phyloP scores from a whole-genome alignment of 1,140 invertebrate genomes.

The Cepaea nemoralis region DNA sequence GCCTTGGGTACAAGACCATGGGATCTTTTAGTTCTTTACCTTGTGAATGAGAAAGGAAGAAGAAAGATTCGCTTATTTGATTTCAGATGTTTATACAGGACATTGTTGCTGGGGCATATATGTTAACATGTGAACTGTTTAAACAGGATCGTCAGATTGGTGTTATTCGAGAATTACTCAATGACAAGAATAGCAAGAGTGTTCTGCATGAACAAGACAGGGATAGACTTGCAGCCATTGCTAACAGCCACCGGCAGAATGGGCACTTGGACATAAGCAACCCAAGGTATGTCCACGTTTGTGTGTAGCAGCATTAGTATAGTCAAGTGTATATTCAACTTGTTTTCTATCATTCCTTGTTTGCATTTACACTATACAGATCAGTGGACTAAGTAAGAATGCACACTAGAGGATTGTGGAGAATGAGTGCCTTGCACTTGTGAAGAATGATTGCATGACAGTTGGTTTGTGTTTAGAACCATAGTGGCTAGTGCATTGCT shows the following conservation, averaged over 20 bases:
- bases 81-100: not conserved
- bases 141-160: slow-evolving; percentile 81
- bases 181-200: slow-evolving; percentile 69
- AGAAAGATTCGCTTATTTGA: not conserved
- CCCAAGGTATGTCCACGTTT: slow-evolving; percentile 9
- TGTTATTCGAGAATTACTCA: slow-evolving; percentile 80
- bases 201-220: slow-evolving; percentile 84
- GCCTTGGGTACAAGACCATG: too few species aligned
- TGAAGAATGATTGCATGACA: too few species aligned
- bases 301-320: too few species aligned
- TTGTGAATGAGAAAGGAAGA: not conserved
- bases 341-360: too few species aligned
- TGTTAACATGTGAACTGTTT: not conserved
- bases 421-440: too few species aligned
- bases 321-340: too few species aligned
- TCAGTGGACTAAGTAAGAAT: too few species aligned
- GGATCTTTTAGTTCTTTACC: too few species aligned
- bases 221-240: slow-evolving; percentile 84
- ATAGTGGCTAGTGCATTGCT: too few species aligned
- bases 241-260: slow-evolving; percentile 67
- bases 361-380: too few species aligned
- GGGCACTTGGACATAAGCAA: slow-evolving; percentile 45
- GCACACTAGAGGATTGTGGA: too few species aligned
- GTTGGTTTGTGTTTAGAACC: too few species aligned
- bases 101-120: not conserved